Percentiles rank a stretch among this genome's conserved stretches.
These are phyloP conservation scores for Tetanocera ferruginea DNA, from an alignment of 2,888 invertebrate species.

Conservation along the genomic window DNA sequence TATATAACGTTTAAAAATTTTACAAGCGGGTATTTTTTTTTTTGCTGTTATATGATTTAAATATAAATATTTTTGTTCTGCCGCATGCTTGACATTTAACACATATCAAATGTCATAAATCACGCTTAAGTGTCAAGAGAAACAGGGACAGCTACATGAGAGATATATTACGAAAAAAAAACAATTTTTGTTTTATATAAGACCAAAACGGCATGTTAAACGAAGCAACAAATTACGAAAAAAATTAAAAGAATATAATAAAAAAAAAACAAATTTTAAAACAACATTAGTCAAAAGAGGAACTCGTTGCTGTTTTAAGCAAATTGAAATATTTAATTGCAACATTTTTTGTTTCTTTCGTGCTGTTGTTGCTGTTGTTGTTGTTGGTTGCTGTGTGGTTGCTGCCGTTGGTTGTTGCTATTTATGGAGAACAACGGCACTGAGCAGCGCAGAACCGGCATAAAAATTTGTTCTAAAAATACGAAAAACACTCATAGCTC, in stretches of 20 bases:
- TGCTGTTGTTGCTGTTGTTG: slow-evolving; percentile 1
- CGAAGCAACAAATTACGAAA: not conserved
- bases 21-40: not conserved
- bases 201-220: too few species aligned
- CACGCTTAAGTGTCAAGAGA: slow-evolving; percentile 47
- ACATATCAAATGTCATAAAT: slow-evolving; percentile 52
- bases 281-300: not conserved
- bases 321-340: slow-evolving; percentile 9
- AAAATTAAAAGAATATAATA: not conserved
- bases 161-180: not conserved
- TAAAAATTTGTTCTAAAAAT: slow-evolving; percentile 43
- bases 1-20: too few species aligned
- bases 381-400: not conserved
- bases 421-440: slow-evolving; percentile 59
- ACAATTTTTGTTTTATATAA: not conserved
- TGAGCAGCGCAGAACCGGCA: slow-evolving; percentile 33
- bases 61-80: not conserved
- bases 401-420: slow-evolving; percentile 52
- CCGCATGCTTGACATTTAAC: slow-evolving; percentile 14
- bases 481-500: slow-evolving; percentile 32
- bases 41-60: not conserved
- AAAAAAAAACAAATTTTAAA: not conserved
- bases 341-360: slow-evolving; percentile 8
- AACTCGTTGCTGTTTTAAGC: slow-evolving; percentile 4
- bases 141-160: slow-evolving; percentile 6